Base-by-base conservation (phyloP, 2,888 invertebrate genomes). In the Limenitis camilla region DNA sequence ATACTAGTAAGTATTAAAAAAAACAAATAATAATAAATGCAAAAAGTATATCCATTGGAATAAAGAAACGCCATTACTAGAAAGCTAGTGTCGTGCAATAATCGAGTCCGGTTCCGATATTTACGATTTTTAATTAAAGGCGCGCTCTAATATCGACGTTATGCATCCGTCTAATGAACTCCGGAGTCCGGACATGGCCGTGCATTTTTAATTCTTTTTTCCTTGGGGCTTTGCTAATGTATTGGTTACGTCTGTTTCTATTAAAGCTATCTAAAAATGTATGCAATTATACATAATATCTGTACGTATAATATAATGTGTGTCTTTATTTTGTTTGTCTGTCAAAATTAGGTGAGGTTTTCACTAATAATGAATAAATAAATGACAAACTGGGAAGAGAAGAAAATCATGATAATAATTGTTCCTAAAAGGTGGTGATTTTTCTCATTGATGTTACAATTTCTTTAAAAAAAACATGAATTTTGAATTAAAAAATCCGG, bases 111-210 rank as follows among this genome's bases (percentile, higher is more conserved):
- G 35, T 33, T 8, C 8, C 31, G 47, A 51, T 45, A 47, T 54
- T 51, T 54, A 51, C 47, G 45, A 39, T 30, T 51, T 54, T 54
- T 54, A 54, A 54, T 51, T 54, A 54, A 47, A 51, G 32, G 36
- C 28, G 8, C 40, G 38, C 29, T 40, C 50, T 51, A 35, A 46
- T 46, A 51, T 43, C 33, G 40, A 46, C 52, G 31, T 46, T 41
- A 31, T 36, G 36, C 46, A 40, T 52, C 33, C 44, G 35, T 44
- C 44, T 44, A 44, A 44, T 47, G 31, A 41, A 41, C 52, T n/a
- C n/a, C n/a, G n/a, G n/a, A n/a, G n/a, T 52, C 36, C 28, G 44
- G 44, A 44, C 44, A 29, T 35, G 44, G 33, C 38, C 42, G 35
- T 41, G 41, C 36, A 31, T 33, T 30, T 41, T 52, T 36, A 29